Percentiles rank a stretch among this genome's conserved stretches.
Evolutionary conservation across 2,797 vertebrate species (phyloP).

Genomic region (Aldrovandia affinis): DNA sequence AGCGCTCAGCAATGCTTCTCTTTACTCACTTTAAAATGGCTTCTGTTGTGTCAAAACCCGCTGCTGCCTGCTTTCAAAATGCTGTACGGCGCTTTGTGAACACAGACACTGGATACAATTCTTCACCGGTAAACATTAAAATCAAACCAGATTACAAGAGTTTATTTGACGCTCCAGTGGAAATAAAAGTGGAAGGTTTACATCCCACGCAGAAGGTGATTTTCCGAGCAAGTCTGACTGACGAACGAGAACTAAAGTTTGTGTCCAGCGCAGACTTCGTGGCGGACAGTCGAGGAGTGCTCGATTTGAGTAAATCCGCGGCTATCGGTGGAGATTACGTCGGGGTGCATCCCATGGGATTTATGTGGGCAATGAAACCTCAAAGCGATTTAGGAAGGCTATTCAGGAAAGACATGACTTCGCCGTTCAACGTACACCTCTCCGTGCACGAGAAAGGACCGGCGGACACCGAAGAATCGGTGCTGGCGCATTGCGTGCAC

Average conservation of each 20-base stretch:
- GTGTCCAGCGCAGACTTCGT: slow-evolving; percentile 57
- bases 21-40: neutral
- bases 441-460: slow-evolving; percentile 35
- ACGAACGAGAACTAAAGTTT: slow-evolving; percentile 63
- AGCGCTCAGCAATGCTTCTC: neutral
- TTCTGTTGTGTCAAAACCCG: neutral
- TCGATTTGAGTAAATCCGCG: slow-evolving; percentile 59
- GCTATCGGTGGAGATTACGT: slow-evolving; percentile 63
- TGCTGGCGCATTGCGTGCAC: slow-evolving; percentile 41
- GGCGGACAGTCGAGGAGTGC: slow-evolving; percentile 51
- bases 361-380: slow-evolving; percentile 68
- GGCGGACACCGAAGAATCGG: neutral
- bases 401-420: slow-evolving; percentile 63
- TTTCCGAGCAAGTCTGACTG: slow-evolving; percentile 58
- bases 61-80: neutral
- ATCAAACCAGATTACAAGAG: slow-evolving; percentile 48
- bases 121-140: neutral
- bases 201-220: slow-evolving; percentile 58
- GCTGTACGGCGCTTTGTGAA: neutral
- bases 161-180: slow-evolving; percentile 67
- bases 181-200: slow-evolving; percentile 59
- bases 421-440: slow-evolving; percentile 57
- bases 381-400: slow-evolving; percentile 39
- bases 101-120: neutral
- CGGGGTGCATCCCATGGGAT: slow-evolving; percentile 69